Evolutionary conservation across 2,888 invertebrate genomes (phyloP).

Genomic region (Drosophila dives): DNA sequence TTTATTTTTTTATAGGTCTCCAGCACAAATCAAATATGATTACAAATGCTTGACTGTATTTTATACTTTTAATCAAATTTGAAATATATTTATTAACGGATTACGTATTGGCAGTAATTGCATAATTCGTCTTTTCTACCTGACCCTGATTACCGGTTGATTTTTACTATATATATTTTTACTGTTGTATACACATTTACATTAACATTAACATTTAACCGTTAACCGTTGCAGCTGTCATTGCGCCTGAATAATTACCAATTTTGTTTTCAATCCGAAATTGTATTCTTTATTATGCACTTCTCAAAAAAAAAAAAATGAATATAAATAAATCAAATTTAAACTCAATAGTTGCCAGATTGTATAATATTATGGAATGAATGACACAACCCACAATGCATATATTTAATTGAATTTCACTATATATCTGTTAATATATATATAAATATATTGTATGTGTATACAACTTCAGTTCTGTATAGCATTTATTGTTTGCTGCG

Average conservation of each 20-base stretch:
- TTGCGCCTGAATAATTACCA: conserved; percentile 3
- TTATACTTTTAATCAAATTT: background rate
- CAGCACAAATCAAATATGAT: conserved; percentile 60
- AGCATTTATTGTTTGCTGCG: background rate
- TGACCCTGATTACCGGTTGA: background rate
- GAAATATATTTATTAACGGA: background rate
- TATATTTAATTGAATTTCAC: background rate
- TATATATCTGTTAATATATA: background rate
- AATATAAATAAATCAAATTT: background rate
- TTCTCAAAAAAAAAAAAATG: background rate
- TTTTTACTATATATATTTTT: background rate
- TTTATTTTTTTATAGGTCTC: conserved; percentile 37
- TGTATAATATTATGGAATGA: background rate
- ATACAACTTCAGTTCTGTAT: background rate
- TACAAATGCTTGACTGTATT: conserved; percentile 36
- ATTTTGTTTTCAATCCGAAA: background rate
- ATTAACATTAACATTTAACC: background rate
- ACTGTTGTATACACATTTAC: background rate
- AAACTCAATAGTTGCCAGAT: background rate
- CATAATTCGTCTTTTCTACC: background rate
- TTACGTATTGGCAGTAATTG: background rate
- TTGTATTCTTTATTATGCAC: background rate
- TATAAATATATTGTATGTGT: no score
- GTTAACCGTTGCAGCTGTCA: background rate
- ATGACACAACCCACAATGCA: background rate